Evolutionary conservation across 2,888 invertebrate species (phyloP).

Genomic region (Ochropleura leucogaster): DNA sequence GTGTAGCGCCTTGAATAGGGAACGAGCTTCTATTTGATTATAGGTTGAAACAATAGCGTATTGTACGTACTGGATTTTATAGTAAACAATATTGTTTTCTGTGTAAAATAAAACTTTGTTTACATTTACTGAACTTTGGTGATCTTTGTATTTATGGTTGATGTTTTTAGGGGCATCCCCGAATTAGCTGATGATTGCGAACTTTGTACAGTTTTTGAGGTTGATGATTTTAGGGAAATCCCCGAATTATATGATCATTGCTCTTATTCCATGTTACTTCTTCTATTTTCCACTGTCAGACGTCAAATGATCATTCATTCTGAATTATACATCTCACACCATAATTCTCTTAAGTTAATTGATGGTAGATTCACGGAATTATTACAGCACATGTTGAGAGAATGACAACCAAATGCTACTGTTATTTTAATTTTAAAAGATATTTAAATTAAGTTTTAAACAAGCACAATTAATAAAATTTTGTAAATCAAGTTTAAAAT

Average conservation of each 20-base stretch:
- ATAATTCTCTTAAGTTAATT: background rate
- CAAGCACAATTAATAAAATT: background rate
- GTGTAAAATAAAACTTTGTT: background rate
- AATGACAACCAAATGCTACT: background rate
- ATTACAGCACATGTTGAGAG: background rate
- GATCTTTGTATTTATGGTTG: background rate
- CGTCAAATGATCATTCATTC: background rate
- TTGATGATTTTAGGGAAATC: background rate
- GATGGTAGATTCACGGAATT: background rate
- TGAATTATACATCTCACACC: background rate
- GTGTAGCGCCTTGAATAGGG: constrained; percentile 38
- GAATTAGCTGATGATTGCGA: background rate
- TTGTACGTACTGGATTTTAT: background rate
- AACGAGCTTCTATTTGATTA: constrained; percentile 13
- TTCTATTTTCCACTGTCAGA: background rate
- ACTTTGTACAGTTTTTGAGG: background rate
- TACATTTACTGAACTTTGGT: background rate
- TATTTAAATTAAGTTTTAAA: background rate
- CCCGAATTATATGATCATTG: background rate
- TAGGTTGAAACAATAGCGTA: background rate
- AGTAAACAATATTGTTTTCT: constrained; percentile 12
- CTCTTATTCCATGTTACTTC: background rate
- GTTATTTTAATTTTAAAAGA: background rate
- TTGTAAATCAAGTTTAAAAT: background rate
- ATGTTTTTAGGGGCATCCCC: constrained; percentile 14